A percentile compares a stretch with the other conserved stretches of the same genome.
Evolutionary conservation across 2,888 invertebrate species (phyloP).

Genomic region (Caenorhabditis uteleia): DNA sequence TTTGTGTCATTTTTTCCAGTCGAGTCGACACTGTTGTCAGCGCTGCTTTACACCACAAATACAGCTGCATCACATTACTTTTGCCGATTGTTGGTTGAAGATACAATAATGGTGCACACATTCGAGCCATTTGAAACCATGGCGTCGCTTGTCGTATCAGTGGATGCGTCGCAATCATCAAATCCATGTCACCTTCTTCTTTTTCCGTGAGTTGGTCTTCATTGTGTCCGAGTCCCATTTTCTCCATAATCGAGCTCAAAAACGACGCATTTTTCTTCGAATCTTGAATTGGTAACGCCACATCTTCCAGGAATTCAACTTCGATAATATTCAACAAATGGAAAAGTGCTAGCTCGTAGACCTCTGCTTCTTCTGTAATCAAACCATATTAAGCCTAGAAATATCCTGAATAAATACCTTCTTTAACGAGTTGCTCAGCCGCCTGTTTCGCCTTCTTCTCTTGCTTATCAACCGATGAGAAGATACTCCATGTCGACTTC

Average conservation of each 20-base stretch:
- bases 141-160: constrained; percentile 19
- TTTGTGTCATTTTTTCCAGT: constrained; percentile 26
- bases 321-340: constrained; percentile 30
- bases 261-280: constrained; percentile 38
- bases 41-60: constrained; percentile 35
- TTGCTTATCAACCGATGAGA: constrained; percentile 21
- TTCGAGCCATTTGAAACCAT: constrained; percentile 39
- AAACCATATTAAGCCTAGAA: neutral
- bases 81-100: constrained; percentile 14
- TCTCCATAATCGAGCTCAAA: constrained; percentile 28
- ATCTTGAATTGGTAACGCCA: constrained; percentile 32
- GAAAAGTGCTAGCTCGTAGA: constrained; percentile 32
- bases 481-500: constrained; percentile 36
- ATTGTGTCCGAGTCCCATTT: constrained; percentile 17
- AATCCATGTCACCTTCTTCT: constrained; percentile 38
- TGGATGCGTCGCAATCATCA: constrained; percentile 36
- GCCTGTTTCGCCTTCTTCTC: constrained; percentile 25
- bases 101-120: constrained; percentile 35
- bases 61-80: constrained; percentile 25
- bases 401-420: constrained; percentile 1
- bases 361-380: constrained; percentile 28
- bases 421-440: constrained; percentile 22
- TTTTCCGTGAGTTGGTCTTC: constrained; percentile 25
- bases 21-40: constrained; percentile 13
- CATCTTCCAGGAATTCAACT: constrained; percentile 36